These are phyloP conservation scores for Archivesica marissinica DNA, from an alignment of 1,140 invertebrate species.

Conservation along the genomic window DNA sequence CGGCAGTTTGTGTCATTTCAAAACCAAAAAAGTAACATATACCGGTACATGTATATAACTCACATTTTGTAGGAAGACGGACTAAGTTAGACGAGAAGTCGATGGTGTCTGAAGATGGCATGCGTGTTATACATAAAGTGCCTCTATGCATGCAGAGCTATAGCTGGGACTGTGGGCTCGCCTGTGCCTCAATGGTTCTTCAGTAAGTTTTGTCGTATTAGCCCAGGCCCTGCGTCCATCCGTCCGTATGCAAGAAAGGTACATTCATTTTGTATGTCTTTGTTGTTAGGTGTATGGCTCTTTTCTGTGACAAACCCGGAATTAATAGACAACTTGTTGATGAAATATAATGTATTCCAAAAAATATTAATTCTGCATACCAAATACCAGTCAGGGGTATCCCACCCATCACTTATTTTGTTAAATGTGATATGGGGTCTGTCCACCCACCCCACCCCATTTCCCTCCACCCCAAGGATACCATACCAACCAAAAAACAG, in stretches of 20 bases:
- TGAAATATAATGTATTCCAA: background rate
- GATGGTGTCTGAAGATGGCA: constrained; percentile 1
- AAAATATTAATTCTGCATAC: background rate
- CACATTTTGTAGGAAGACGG: background rate
- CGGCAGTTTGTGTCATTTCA: too few relatives aligned
- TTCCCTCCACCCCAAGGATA: too few relatives aligned
- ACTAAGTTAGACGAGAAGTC: background rate
- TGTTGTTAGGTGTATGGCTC: background rate
- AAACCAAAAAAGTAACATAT: too few relatives aligned
- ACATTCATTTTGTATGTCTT: background rate
- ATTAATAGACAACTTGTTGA: background rate
- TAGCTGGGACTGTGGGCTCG: constrained; percentile 74
- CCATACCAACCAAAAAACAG: too few relatives aligned
- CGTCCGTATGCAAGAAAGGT: background rate
- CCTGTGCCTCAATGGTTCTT: constrained; percentile 73
- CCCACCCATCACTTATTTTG: too few relatives aligned
- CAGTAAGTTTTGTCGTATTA: constrained; percentile 59
- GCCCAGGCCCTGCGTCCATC: background rate
- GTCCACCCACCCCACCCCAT: too few relatives aligned
- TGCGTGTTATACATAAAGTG: constrained; percentile 40
- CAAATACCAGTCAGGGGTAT: background rate
- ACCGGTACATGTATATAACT: too few relatives aligned
- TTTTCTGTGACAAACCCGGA: background rate
- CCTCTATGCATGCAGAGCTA: constrained; percentile 66
- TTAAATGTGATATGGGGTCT: too few relatives aligned